Percentiles rank a stretch among this genome's conserved stretches.
These are phyloP conservation scores for Dicycla oo DNA, from an alignment of 2,888 invertebrate genomes.

Conservation along the genomic window DNA sequence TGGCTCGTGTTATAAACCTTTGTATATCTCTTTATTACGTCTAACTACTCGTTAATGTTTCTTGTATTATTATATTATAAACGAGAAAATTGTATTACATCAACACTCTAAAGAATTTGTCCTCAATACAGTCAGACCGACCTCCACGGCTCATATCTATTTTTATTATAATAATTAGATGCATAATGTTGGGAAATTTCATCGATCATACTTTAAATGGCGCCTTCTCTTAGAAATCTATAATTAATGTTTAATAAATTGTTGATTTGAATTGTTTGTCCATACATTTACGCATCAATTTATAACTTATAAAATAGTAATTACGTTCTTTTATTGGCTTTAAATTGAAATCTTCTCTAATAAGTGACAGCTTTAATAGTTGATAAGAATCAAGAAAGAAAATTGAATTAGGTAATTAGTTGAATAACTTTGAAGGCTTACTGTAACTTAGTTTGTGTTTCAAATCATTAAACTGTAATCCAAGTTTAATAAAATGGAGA, in stretches of 20 bases:
- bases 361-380: constrained; percentile 63
- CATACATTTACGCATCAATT: constrained; percentile 65
- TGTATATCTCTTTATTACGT: constrained; percentile 77
- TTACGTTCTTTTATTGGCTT: constrained; percentile 65
- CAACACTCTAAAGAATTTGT: constrained; percentile 65
- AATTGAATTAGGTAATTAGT: constrained; percentile 63
- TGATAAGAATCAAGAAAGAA: constrained; percentile 61
- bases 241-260: constrained; percentile 74
- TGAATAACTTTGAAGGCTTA: constrained; percentile 43
- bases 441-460: constrained; percentile 37
- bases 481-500: constrained; percentile 26
- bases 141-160: constrained; percentile 61
- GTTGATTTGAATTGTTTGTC: constrained; percentile 67
- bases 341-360: constrained; percentile 67
- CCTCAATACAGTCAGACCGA: constrained; percentile 62
- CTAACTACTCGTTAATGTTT: constrained; percentile 72
- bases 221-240: constrained; percentile 64
- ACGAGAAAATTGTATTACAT: constrained; percentile 70
- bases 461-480: constrained; percentile 20
- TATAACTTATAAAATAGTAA: constrained; percentile 69
- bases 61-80: constrained; percentile 69
- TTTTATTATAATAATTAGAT: constrained; percentile 72
- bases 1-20: constrained; percentile 75
- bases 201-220: constrained; percentile 71
- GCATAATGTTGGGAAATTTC: constrained; percentile 70